Conservation (phyloP, 2,888 invertebrate genomes). For the Elysia crispata region DNA sequence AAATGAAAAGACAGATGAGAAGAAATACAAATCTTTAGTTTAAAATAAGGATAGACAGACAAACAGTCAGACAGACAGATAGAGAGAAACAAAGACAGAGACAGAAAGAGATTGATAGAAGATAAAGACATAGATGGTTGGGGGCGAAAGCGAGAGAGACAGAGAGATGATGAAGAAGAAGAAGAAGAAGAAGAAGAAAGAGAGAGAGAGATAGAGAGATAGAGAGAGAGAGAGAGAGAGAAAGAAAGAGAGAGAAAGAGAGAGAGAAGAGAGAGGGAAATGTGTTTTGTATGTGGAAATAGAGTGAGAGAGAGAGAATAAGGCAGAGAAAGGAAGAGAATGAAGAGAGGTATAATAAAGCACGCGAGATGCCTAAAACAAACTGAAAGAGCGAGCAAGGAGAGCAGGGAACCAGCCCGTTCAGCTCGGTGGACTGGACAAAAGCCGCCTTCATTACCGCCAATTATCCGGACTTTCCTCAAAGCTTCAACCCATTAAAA, state of each 20-base stretch:
- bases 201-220: slow-evolving; percentile 41
- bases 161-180: slow-evolving; percentile 20
- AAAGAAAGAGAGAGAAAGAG: slow-evolving; percentile 28
- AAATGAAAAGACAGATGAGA: too few relatives aligned
- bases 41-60: too few relatives aligned
- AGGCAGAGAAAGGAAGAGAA: not conserved
- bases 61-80: too few relatives aligned
- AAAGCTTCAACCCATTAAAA: too few relatives aligned
- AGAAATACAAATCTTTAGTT: too few relatives aligned
- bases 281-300: too few relatives aligned
- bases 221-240: slow-evolving; percentile 39
- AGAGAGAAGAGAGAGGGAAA: not conserved
- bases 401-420: not conserved
- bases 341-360: not conserved
- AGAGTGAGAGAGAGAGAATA: too few relatives aligned
- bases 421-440: not conserved
- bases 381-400: not conserved
- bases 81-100: too few relatives aligned
- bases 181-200: slow-evolving; percentile 27
- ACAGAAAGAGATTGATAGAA: slow-evolving; percentile 7
- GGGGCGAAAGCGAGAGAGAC: slow-evolving; percentile 38
- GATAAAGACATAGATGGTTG: slow-evolving; percentile 1
- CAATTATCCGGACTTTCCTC: not conserved
- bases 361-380: not conserved
- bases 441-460: not conserved